Conservation (phyloP, 1,140 invertebrate species). For the Octopus bimaculoides region DNA sequence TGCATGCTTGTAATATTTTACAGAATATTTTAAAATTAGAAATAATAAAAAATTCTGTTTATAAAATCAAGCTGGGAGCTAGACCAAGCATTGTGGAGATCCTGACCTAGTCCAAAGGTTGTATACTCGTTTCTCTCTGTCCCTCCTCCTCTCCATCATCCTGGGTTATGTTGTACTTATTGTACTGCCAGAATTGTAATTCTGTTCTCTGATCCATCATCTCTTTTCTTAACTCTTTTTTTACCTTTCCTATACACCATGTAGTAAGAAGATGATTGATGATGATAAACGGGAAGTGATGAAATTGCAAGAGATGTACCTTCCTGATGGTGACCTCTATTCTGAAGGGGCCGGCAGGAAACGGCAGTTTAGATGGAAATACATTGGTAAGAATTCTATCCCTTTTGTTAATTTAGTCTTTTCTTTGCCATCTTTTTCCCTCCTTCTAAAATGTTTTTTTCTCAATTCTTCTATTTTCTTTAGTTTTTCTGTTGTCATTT, state of each 20-base stretch:
- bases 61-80: no score
- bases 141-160: no score
- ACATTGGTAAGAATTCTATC: slow-evolving; percentile 63
- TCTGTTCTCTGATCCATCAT: no score
- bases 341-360: slow-evolving; percentile 68
- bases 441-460: background rate
- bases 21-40: no score
- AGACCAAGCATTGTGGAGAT: no score
- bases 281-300: slow-evolving; percentile 78
- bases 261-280: slow-evolving; percentile 72
- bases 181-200: no score
- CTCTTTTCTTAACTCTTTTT: slow-evolving; percentile 17
- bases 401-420: background rate
- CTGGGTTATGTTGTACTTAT: no score
- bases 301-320: slow-evolving; percentile 75
- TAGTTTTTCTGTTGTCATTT: background rate
- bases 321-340: slow-evolving; percentile 85
- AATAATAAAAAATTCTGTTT: no score
- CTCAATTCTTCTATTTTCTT: background rate
- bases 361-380: slow-evolving; percentile 78
- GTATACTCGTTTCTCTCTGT: no score
- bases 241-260: slow-evolving; percentile 14
- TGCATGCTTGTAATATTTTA: no score
- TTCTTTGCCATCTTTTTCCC: background rate
- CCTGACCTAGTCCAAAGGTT: no score